A percentile compares a stretch with the other conserved stretches of the same genome.
These are phyloP conservation scores for Chondrosia reniformis DNA, from an alignment of 37 sponge, comb jelly and placozoan species.

Conservation along the genomic window DNA sequence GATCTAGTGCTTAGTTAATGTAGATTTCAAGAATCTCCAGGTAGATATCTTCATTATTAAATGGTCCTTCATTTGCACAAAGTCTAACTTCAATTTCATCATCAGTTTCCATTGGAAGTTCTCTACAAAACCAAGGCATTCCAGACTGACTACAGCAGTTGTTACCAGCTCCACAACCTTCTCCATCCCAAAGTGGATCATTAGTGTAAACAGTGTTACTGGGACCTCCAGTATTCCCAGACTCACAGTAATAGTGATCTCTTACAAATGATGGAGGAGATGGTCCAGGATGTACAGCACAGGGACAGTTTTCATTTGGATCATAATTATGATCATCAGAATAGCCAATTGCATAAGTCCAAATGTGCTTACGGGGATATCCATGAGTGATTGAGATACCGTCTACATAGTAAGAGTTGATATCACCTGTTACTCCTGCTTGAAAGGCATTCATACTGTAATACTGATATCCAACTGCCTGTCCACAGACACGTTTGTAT, in stretches of 20 bases:
- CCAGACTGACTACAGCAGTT: conserved; percentile 10
- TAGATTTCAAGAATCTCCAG: conserved; percentile 13
- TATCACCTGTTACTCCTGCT: neutral
- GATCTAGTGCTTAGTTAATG: neutral
- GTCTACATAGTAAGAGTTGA: conserved; percentile 18
- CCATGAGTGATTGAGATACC: conserved; percentile 13
- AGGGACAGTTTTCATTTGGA: conserved; percentile 1
- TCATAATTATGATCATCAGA: neutral
- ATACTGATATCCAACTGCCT: conserved; percentile 23
- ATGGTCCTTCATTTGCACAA: neutral
- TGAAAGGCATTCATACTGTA: conserved; percentile 6
- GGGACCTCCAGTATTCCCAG: neutral
- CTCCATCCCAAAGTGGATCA: conserved; percentile 12
- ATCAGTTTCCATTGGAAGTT: conserved; percentile 2
- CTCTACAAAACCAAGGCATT: conserved; percentile 13
- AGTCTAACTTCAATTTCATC: conserved; percentile 15
- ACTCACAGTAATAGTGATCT: conserved; percentile 17
- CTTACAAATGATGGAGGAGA: conserved; percentile 11
- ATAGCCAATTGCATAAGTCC: conserved; percentile 2
- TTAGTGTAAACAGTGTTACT: neutral
- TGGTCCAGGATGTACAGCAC: neutral
- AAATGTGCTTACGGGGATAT: neutral
- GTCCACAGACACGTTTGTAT: conserved; percentile 32
- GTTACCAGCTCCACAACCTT: conserved; percentile 9
- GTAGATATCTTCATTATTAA: neutral